phyloP scores from a whole-genome alignment of 2,113 vertebrate genomes.

The Elephantulus edwardii region DNA sequence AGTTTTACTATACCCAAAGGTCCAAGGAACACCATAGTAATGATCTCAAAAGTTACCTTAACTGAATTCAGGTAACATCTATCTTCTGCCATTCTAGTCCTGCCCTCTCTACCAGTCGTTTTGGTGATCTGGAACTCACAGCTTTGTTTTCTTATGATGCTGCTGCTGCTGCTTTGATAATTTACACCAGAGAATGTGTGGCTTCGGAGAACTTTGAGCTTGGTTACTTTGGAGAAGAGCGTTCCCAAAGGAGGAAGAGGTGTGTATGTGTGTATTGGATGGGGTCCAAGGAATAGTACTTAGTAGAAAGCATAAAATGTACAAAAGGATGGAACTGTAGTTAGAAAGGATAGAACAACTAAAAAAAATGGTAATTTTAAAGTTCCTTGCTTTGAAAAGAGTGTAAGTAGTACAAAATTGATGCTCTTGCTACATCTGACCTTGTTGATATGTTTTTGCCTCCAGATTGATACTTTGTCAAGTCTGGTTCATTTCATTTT shows the following conservation, averaged over 20 bases:
- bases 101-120: not conserved
- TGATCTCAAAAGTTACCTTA: not conserved
- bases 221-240: not conserved
- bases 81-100: not conserved
- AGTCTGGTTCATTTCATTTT: slow-evolving; percentile 18
- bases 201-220: not conserved
- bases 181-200: slow-evolving; percentile 11
- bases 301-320: not conserved
- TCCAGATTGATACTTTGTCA: not conserved
- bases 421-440: not conserved
- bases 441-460: not conserved
- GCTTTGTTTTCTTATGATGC: not conserved
- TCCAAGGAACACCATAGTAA: not conserved
- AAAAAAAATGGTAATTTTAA: not conserved
- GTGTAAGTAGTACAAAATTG: not conserved
- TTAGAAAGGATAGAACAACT: not conserved
- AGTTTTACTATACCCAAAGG: not conserved
- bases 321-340: not conserved
- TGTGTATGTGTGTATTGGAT: not conserved
- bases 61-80: not conserved
- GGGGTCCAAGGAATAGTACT: not conserved
- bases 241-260: not conserved
- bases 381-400: not conserved
- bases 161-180: not conserved
- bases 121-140: not conserved